A percentile compares a stretch with the other conserved stretches of the same genome.
phyloP scores from a whole-genome alignment of 1,140 invertebrate genomes.

The Oryctes rhinoceros region DNA sequence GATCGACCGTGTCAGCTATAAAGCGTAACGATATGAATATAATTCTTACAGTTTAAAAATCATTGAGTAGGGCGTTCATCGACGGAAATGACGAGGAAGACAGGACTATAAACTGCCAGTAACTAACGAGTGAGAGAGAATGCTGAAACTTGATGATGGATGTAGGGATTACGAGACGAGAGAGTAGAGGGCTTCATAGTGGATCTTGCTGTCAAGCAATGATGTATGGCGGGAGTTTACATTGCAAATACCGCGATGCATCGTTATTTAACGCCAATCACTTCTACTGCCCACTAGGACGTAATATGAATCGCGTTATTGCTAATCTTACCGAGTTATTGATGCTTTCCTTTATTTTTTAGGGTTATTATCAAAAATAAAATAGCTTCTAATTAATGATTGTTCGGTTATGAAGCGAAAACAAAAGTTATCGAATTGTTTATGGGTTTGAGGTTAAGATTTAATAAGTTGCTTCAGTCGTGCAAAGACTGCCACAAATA shows the following conservation, averaged over 20 bases:
- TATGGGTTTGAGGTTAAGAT: too few species aligned
- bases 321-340: not conserved
- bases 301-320: conserved; percentile 35
- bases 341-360: not conserved
- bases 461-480: too few species aligned
- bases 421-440: too few species aligned
- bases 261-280: conserved; percentile 47
- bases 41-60: conserved; percentile 43
- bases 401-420: too few species aligned
- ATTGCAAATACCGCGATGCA: conserved; percentile 55
- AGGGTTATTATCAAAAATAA: too few species aligned
- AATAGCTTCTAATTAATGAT: too few species aligned
- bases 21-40: conserved; percentile 42
- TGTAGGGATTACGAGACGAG: conserved; percentile 58
- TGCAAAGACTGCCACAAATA: too few species aligned
- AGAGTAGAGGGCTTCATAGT: conserved; percentile 56
- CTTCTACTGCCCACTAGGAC: conserved; percentile 43
- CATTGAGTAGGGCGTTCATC: conserved; percentile 23
- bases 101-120: not conserved
- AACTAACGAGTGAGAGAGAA: conserved; percentile 25
- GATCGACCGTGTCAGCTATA: conserved; percentile 37
- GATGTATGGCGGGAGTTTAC: conserved; percentile 58
- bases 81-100: conserved; percentile 27
- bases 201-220: conserved; percentile 58
- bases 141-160: conserved; percentile 55